Percentiles rank a stretch among this genome's conserved stretches.
These are phyloP conservation scores for Poecilia velifera DNA, from an alignment of 2,797 vertebrate species.

Conservation along the genomic window DNA sequence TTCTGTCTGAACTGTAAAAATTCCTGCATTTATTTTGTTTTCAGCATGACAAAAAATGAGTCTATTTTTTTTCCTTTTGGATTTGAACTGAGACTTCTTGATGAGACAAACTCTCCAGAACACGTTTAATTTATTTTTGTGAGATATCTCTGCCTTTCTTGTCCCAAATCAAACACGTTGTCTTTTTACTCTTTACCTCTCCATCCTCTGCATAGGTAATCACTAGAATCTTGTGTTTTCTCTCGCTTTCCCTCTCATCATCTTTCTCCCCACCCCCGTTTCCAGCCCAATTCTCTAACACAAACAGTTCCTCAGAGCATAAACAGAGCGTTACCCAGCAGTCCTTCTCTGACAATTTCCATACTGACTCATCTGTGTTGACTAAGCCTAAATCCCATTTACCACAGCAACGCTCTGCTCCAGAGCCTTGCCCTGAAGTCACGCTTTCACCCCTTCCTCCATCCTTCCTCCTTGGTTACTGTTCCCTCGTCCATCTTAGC, in stretches of 20 bases:
- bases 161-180: neutral
- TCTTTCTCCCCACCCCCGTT: neutral
- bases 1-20: neutral
- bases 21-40: neutral
- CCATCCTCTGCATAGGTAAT: constrained; percentile 29
- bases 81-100: constrained; percentile 25
- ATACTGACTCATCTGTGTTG: constrained; percentile 72
- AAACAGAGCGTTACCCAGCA: constrained; percentile 49
- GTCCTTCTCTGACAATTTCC: constrained; percentile 65
- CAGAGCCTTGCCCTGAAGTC: constrained; percentile 63
- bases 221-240: constrained; percentile 30
- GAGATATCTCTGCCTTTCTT: constrained; percentile 14
- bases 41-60: neutral
- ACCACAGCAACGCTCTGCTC: constrained; percentile 37
- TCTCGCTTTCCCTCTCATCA: constrained; percentile 11
- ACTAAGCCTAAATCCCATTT: constrained; percentile 72
- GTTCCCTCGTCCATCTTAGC: constrained; percentile 56
- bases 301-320: constrained; percentile 40
- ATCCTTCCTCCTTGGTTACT: constrained; percentile 32
- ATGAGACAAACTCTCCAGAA: constrained; percentile 24
- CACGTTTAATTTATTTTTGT: constrained; percentile 24
- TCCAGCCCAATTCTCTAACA: constrained; percentile 1
- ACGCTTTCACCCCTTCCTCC: constrained; percentile 8
- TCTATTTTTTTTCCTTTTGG: neutral
- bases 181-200: constrained; percentile 10